Base-by-base conservation (phyloP, 2,797 vertebrate species). In the Ciconia nigra region DNA sequence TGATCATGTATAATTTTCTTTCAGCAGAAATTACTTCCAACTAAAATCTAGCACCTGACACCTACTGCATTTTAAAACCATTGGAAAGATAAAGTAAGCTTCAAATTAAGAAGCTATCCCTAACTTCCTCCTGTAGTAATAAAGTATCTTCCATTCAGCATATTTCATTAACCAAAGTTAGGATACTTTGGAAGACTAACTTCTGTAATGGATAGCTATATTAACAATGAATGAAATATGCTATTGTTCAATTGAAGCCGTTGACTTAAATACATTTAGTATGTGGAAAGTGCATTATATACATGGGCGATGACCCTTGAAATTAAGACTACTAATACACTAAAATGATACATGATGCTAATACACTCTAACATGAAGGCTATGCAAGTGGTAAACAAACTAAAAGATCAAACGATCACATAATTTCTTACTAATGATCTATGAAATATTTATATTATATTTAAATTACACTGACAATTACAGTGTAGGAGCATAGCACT, bases 261-360 rank as follows among this genome's bases (percentile, higher is more conserved):
- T 3, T 72, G 63, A 47, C 72, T 92, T 72, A 47, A 90, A 61
- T 18, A 77, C 33, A 11, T 76, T 74, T 52, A 80, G 14, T 71
- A 52, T 20, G 28, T 62, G 28, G 42, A 89, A 96, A 46, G 58
- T n/a, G 42, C 49, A 67, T 21, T 57, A 57, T 58, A 55, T 46
- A 87, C 25, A 52, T 19, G 78, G 89, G 71, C 84, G 93, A 97
- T 93, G 91, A 96, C 80, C 95, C 93, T 86, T 95, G 89, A 97
- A 97, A 98, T 96, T 92, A 97, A 97, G 79, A 54, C 81, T 92
- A 94, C 96, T 97, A 94, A 96, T 85, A 95, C 83, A 89, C 49
- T 52, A 59, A 81, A 79, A 76, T 86, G 81, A 97, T 83, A 51
- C 61, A 73, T 35, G 35, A 51, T 39, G 79, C 47, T 67, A 26